Evolutionary conservation across 1,140 invertebrate genomes (phyloP), one percentile per base, ranked within the genome.

Genomic region (Cyclina sinensis): DNA sequence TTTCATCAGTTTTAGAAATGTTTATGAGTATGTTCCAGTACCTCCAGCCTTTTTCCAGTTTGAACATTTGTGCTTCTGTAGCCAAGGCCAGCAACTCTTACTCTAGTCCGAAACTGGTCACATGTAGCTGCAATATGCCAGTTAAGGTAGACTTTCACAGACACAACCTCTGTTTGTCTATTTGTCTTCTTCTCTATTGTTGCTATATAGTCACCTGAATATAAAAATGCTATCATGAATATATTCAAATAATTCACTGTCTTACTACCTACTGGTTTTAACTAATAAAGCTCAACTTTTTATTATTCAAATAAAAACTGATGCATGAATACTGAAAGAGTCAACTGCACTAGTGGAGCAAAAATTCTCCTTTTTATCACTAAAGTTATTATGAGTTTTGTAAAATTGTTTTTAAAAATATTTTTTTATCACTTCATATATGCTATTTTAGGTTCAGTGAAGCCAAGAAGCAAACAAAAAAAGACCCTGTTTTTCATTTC

Each of bases 61-160:
- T 87, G 70, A 14, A 87, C 76, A 54, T 87, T 87, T 21, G 35
- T 79, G 30, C 85, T 87, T 32, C 59, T 79, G 46, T 87, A 88
- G 21, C 86, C 86, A 57, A 82, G 86, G 3, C 86, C 86, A 21
- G 86, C 79, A 30, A 88, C 80, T 35, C 86, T 73, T 5, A 88
- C 80, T 70, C 86, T 73, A 4, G 86, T 88, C 14, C 86, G 18
- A 43, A 65, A 82, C 0, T 65, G 24, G 0, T 37, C 32, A 59
- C 46, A 16, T 7, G 30, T 59, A 48, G 81, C 51, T 12, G 76
- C 79, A 35, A 88, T 76, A 48, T 83, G 59, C 86, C 86, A 88
- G 70, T 88, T 88, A 9, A 88, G 70, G n/a, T 88, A 88, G 5
- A 88, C 80, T 54, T 88, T 88, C 1, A 88, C 70, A 70, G 86